These are phyloP conservation scores for Lepisosteus osseus DNA, from an alignment of 2,113 vertebrate genomes.

Conservation along the genomic window DNA sequence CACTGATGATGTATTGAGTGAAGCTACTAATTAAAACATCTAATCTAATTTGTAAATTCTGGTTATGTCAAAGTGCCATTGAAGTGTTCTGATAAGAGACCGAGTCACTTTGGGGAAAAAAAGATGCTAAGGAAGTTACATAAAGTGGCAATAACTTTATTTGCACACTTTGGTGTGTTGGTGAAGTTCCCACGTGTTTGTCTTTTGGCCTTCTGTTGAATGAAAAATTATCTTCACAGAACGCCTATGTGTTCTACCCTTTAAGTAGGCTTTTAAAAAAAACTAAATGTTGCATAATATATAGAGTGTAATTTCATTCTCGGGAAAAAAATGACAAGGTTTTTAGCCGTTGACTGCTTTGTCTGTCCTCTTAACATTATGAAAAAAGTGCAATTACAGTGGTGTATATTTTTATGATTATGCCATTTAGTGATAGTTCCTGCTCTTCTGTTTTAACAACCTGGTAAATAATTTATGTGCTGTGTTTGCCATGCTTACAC, in stretches of 20 bases:
- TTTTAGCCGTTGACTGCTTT: constrained; percentile 27
- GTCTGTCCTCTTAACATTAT: constrained; percentile 13
- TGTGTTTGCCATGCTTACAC: constrained; percentile 18
- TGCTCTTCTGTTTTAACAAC: constrained; percentile 19
- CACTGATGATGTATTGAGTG: constrained; percentile 12
- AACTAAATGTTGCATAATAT: too few relatives aligned
- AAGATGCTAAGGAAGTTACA: neutral
- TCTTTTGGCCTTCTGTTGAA: too few relatives aligned
- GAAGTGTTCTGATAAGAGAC: neutral
- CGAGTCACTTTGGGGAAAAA: neutral
- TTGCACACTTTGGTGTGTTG: too few relatives aligned
- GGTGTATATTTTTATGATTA: constrained; percentile 9
- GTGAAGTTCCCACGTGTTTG: too few relatives aligned
- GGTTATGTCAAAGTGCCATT: neutral
- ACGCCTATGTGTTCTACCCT: too few relatives aligned
- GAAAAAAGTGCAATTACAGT: constrained; percentile 14
- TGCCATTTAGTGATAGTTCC: constrained; percentile 20
- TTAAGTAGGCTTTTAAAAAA: too few relatives aligned
- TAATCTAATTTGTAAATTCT: constrained; percentile 12
- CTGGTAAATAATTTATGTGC: constrained; percentile 39
- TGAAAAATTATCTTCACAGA: too few relatives aligned
- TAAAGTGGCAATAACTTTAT: neutral
- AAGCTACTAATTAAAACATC: constrained; percentile 15
- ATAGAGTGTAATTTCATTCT: neutral
- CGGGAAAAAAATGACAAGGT: constrained; percentile 15